Evolutionary conservation across 2,113 vertebrate species (phyloP), one percentile per base, ranked within the genome.

Genomic region (Serinus canaria): DNA sequence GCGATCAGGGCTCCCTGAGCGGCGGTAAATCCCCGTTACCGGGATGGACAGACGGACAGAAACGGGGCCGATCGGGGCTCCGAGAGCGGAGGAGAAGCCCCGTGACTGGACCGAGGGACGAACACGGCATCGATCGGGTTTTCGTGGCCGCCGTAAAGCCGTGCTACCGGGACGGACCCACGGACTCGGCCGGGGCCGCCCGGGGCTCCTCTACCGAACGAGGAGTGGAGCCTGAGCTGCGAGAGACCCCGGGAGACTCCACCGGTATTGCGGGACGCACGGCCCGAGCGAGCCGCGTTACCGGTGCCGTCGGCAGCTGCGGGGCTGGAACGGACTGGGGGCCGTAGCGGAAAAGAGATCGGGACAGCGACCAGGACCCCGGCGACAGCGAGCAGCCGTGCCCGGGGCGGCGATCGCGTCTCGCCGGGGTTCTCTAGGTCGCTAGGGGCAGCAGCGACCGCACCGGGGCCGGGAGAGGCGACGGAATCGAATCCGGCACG

Each of bases 251-350:
- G 13, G 46, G 46, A 39, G 28, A 6, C 53, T 2, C 46, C 30
- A 23, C 28, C 7, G 28, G 52, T 46, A 24, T 16, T 0, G 60
- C 2, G 13, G 60, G 16, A 60, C 4, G 7, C 46, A 5, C 0
- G 49, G 63, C 31, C 63, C 18, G 56, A 19, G 17, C 17, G n/a
- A 89, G 31, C 62, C 20, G 28, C 28, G 7, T 31, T 84, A 62
- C 9, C 5, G 18, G n/a, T 17, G 19, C 49, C 28, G 8, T 15
- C 11, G 49, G n/a, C 53, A 44, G n/a, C 50, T 18, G 15, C 9
- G 53, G 9, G 17, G 33, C 31, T 44, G n/a, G 10, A 53, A 66
- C 5, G 47, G 22, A 35, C 22, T 25, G 24, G 21, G 15, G 11
- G 3, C 7, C 15, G 15, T 21, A 73, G 31, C 3, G 39, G 12